Base-by-base conservation (phyloP, 2,113 vertebrate genomes). In the Chinchilla lanigera region DNA sequence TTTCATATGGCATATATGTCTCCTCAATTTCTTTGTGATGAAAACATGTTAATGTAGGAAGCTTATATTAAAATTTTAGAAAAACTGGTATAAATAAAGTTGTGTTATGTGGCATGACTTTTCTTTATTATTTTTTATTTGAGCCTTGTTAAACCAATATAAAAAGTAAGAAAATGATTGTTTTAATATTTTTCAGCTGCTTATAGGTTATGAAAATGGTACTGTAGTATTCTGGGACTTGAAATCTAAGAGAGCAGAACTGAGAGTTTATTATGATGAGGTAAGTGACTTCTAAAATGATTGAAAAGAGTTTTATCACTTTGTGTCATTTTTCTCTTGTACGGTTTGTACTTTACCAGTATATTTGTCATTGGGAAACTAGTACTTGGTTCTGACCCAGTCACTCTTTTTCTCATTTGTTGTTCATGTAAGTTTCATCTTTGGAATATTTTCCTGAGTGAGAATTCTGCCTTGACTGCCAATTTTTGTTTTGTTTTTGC, bases 201-300 rank as follows among this genome's bases (percentile, higher is more conserved):
- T 99, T 95, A 99, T 99, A 98, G 99, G 99, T 83, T 99, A 99
- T 98, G 99, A 99, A 98, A 99, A 99, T 50, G 99, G 99, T 67
- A 99, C 99, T 9, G 98, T 99, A 0, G 99, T 99, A 33, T 98
- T 99, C 97, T 99, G 99, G 99, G 99, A 99, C 96, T 98, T 99
- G 61, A 98, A 99, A 96, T 99, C 97, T 92, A 99, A 99, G 98
- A 99, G 99, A 98, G 99, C 99, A 4, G 99, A 99, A 94, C 98
- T 99, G 97, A 99, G 99, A 98, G 99, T 99, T 98, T 99, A 99
- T 98, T 99, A 99, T 60, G 99, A 99, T 98, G 99, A 99, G 99
- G 99, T 99, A 98, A 99, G 98, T 90, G 82, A 58, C 90, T 98
- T 96, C 75, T 71, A 41, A 96, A 89, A 80, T 88, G 73, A 60